phyloP scores from a whole-genome alignment of 2,113 vertebrate genomes.

The Cryptomyrus ogoouensis region DNA sequence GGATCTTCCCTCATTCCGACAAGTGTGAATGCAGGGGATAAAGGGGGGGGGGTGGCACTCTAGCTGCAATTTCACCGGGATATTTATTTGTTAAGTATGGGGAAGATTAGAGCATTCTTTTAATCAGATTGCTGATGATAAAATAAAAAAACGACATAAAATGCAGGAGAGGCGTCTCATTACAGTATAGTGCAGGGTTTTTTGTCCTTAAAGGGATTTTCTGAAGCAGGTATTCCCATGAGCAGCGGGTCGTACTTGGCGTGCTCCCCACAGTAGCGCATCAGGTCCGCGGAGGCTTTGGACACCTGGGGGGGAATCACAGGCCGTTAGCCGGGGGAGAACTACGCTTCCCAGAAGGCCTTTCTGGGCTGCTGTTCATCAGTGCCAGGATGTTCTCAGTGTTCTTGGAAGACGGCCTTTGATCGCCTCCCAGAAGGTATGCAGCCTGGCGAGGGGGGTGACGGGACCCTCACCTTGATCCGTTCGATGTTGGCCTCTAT shows the following conservation, averaged over 20 bases:
- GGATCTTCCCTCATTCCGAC: neutral
- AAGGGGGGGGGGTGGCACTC: neutral
- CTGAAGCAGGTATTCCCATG: conserved; percentile 83
- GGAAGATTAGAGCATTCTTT: conserved; percentile 30
- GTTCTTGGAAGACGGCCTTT: neutral
- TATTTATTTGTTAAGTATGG: conserved; percentile 32
- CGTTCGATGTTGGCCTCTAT: conserved; percentile 86
- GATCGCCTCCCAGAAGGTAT: neutral
- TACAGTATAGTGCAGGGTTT: conserved; percentile 91
- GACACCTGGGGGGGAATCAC: conserved; percentile 71
- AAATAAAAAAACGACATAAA: conserved; percentile 27
- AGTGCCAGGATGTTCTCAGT: neutral
- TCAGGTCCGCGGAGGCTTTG: conserved; percentile 89
- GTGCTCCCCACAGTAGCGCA: conserved; percentile 87
- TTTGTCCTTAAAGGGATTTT: conserved; percentile 98
- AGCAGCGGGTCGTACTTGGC: conserved; percentile 85
- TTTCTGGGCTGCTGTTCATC: neutral
- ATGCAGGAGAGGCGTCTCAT: conserved; percentile 32
- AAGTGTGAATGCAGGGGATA: neutral
- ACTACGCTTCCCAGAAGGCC: neutral
- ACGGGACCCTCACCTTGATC: conserved; percentile 78
- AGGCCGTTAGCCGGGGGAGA: neutral
- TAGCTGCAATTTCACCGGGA: conserved; percentile 5
- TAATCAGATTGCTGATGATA: conserved; percentile 20
- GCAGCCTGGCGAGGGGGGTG: neutral